Conservation (phyloP, 2,113 vertebrate genomes). For the Podarcis raffonei region DNA sequence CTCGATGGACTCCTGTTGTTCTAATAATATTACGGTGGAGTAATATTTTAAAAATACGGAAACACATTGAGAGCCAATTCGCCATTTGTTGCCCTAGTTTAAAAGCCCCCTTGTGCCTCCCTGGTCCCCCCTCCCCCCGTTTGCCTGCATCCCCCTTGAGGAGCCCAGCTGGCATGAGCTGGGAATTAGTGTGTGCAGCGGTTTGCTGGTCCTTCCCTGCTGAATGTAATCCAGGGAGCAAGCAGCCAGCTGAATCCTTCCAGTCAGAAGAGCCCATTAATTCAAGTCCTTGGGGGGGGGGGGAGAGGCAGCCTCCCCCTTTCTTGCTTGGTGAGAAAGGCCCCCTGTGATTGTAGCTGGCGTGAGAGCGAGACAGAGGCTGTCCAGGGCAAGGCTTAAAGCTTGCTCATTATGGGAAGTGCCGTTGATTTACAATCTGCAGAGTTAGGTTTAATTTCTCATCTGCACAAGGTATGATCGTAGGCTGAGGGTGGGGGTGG, state of each 20-base stretch:
- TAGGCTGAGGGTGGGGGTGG: background rate
- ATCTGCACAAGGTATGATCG: background rate
- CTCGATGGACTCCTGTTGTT: conserved; percentile 8
- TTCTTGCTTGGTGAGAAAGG: conserved; percentile 16
- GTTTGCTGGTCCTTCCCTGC: conserved; percentile 67
- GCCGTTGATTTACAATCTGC: conserved; percentile 39
- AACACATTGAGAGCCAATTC: conserved; percentile 37
- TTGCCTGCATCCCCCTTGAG: conserved; percentile 69
- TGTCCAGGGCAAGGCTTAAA: conserved; percentile 10
- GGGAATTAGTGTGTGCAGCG: conserved; percentile 72
- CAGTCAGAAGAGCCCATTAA: conserved; percentile 61
- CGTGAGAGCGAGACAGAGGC: conserved; percentile 37
- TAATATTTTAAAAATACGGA: background rate
- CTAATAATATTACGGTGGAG: background rate
- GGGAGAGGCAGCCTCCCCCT: conserved; percentile 44
- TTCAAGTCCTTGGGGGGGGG: conserved; percentile 61
- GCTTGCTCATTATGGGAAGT: conserved; percentile 20
- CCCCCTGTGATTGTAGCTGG: conserved; percentile 27
- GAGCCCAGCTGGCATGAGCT: conserved; percentile 77
- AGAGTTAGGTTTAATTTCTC: conserved; percentile 49
- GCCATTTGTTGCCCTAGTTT: conserved; percentile 66
- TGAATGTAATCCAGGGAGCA: conserved; percentile 67
- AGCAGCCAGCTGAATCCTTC: conserved; percentile 69
- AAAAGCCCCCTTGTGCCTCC: conserved; percentile 56
- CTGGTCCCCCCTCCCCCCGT: conserved; percentile 70